These are phyloP conservation scores for Dipodomys ordii DNA, from an alignment of 2,113 vertebrate genomes.

Conservation along the genomic window DNA sequence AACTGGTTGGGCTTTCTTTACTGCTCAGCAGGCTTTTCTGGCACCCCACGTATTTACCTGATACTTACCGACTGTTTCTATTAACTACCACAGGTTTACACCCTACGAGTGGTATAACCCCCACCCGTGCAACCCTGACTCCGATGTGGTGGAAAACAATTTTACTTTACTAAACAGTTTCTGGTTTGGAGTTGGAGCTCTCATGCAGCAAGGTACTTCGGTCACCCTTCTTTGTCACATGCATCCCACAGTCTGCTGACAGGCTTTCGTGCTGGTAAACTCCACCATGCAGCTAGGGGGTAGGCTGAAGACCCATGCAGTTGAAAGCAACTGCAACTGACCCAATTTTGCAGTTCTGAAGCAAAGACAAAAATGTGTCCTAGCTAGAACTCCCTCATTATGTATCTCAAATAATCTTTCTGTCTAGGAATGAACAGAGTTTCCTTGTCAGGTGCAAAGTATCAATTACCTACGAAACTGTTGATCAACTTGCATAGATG, in stretches of 20 bases:
- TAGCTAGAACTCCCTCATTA: neutral
- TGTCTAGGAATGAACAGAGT: neutral
- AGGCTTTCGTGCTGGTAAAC: slow-evolving; percentile 89
- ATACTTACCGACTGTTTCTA: slow-evolving; percentile 88
- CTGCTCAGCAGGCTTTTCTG: slow-evolving; percentile 74
- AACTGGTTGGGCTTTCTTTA: slow-evolving; percentile 60
- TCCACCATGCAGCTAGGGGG: slow-evolving; percentile 83
- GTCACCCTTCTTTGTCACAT: slow-evolving; percentile 84
- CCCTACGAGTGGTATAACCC: slow-evolving; percentile 99
- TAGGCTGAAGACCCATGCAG: slow-evolving; percentile 82
- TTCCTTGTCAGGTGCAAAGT: neutral
- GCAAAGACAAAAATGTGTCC: slow-evolving; percentile 8
- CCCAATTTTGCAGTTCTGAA: neutral
- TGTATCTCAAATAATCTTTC: neutral
- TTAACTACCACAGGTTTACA: slow-evolving; percentile 94
- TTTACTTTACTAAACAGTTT: slow-evolving; percentile 99
- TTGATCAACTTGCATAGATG: neutral
- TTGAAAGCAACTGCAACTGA: neutral
- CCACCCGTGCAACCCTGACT: slow-evolving; percentile 98
- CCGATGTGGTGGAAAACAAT: slow-evolving; percentile 99
- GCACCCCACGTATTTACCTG: slow-evolving; percentile 63
- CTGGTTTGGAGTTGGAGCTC: slow-evolving; percentile 98
- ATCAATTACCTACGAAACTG: neutral
- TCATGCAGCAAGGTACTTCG: slow-evolving; percentile 99
- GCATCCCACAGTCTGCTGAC: slow-evolving; percentile 89